Base-by-base conservation (phyloP, 2,113 vertebrate species). In the Sander lucioperca region DNA sequence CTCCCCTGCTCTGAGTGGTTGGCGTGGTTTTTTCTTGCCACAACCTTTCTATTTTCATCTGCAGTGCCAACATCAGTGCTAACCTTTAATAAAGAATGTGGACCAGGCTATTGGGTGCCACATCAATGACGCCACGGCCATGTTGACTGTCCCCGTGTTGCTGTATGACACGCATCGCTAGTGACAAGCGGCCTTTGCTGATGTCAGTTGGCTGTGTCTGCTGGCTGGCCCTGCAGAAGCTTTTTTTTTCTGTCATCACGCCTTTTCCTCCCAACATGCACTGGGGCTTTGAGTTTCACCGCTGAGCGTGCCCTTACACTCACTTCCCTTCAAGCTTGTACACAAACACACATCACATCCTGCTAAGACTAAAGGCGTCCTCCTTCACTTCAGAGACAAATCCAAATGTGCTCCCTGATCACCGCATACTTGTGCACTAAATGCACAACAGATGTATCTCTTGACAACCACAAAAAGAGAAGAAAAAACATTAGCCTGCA, bases 111-210 rank as follows among this genome's bases (percentile, higher is more conserved):
- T 77, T 77, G 78, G 72, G 53, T 90, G 92, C 89, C 88, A 90
- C 88, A 86, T 86, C 86, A 59, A 85, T 86, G 89, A 86, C 59
- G 74, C 79, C 53, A 64, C 51, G 19, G 88, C 83, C 59, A 45
- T 27, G 77, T 54, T 82, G 65, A 78, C 84, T 85, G 86, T 86
- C 88, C 77, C 88, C 47, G 82, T 64, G 9, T 51, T 25, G 58
- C 81, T 10, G 58, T 19, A 45, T 92, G 94, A 94, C 85, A 82
- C 58, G 79, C 83, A 94, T 90, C 68, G 82, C 82, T 86, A 88
- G 77, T 91, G 94, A 94, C 94, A 93, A 82, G 92, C 87, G 59
- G 72, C 87, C 91, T 91, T 79, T 68, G 85, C 91, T 83, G 90
- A 93, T 93, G 93, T 91, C 89, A 92, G 85, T 79, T 69, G 80